phyloP scores from a whole-genome alignment of 2,797 vertebrate species.

The Siniperca undulata region DNA sequence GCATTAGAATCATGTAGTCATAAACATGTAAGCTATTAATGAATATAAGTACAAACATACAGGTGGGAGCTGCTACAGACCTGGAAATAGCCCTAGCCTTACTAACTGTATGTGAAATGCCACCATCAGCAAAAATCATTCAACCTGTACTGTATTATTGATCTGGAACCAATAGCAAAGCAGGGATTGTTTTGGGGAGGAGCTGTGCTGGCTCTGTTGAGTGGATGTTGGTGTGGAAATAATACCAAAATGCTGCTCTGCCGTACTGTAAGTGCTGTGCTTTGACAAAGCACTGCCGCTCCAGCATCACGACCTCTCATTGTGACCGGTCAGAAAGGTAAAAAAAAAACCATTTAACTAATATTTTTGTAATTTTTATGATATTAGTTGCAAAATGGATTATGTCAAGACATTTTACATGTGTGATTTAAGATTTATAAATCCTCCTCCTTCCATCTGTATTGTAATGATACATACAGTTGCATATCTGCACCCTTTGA shows the following conservation, averaged over 20 bases:
- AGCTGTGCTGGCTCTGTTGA: conserved; percentile 33
- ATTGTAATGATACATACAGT: neutral
- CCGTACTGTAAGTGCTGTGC: conserved; percentile 21
- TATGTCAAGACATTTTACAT: neutral
- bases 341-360: neutral
- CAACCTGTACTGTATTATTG: conserved; percentile 68
- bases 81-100: neutral
- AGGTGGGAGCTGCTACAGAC: neutral
- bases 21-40: neutral
- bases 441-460: neutral
- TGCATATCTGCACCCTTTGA: neutral
- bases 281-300: conserved; percentile 48
- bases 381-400: neutral
- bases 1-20: neutral
- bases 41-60: neutral
- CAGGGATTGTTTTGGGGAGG: conserved; percentile 62
- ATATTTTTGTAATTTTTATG: neutral
- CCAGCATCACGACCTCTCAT: conserved; percentile 44
- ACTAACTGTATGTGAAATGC: conserved; percentile 49
- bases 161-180: conserved; percentile 71
- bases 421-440: neutral
- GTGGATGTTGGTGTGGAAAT: conserved; percentile 51
- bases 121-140: conserved; percentile 75
- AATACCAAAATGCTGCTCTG: conserved; percentile 40
- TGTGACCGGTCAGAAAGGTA: conserved; percentile 62